Conservation (phyloP, 2,888 invertebrate species). For the Megamerina dolium region DNA sequence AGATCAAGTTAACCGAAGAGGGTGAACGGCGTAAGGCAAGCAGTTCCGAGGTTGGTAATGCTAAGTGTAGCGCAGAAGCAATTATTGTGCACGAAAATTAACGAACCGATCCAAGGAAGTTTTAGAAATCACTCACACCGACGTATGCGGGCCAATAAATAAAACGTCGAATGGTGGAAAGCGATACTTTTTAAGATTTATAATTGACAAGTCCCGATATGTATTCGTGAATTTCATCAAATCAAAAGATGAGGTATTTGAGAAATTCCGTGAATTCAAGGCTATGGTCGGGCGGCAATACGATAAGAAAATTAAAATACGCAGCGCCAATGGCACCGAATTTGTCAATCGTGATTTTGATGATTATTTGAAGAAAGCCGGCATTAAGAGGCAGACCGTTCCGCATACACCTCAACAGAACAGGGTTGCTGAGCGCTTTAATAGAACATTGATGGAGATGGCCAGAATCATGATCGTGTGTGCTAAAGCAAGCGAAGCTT, state of each 20-base stretch:
- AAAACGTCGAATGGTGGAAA: slow-evolving; percentile 1
- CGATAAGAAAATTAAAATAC: slow-evolving; percentile 7
- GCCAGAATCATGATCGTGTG: too few species aligned
- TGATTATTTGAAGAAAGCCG: slow-evolving; percentile 2
- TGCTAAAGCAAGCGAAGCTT: too few species aligned
- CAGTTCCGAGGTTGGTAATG: too few species aligned
- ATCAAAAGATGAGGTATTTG: slow-evolving; percentile 11
- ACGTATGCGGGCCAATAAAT: slow-evolving; percentile 16
- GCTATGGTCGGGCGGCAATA: slow-evolving; percentile 11
- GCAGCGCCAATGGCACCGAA: slow-evolving; percentile 14
- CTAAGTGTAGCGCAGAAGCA: too few species aligned
- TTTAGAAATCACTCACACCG: slow-evolving; percentile 12
- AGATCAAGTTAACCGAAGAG: too few species aligned
- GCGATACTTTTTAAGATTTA: slow-evolving; percentile 16
- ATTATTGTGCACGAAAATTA: too few species aligned
- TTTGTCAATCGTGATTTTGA: slow-evolving; percentile 5
- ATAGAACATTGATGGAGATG: too few species aligned
- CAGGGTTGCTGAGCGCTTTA: too few species aligned
- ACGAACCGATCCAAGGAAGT: too few species aligned
- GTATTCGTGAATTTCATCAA: slow-evolving; percentile 16
- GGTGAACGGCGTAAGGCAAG: too few species aligned
- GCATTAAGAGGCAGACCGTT: slow-evolving; percentile 10
- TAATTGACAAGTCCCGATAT: slow-evolving; percentile 13
- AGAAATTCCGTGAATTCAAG: slow-evolving; percentile 9
- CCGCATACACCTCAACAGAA: too few species aligned